Percentiles rank a stretch among this genome's conserved stretches.
Conservation (phyloP, 2,797 vertebrate genomes). For the Neoniphon sammara region DNA sequence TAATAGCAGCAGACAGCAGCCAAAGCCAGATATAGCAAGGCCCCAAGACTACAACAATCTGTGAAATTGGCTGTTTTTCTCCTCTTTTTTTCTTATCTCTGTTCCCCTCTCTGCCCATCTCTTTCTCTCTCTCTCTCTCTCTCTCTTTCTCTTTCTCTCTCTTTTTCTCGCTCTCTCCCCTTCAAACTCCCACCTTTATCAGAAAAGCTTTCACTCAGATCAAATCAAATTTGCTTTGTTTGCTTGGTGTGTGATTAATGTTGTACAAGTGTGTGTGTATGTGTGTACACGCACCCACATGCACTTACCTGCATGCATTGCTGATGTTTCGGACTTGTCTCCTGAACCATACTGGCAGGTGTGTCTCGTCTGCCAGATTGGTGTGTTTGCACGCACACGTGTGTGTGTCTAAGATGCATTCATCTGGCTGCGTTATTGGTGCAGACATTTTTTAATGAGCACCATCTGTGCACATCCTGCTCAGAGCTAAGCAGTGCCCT, state of each 20-base stretch:
- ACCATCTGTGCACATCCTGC: constrained; percentile 78
- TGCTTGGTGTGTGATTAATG: constrained; percentile 51
- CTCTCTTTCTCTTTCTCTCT: constrained; percentile 20
- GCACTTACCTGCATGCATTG: constrained; percentile 18
- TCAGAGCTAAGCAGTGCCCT: constrained; percentile 52
- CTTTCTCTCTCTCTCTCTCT: not conserved
- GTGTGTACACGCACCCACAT: not conserved
- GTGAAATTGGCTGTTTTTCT: constrained; percentile 36
- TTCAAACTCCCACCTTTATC: constrained; percentile 10
- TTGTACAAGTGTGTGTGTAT: constrained; percentile 15
- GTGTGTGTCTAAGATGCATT: constrained; percentile 63
- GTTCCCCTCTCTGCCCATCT: not conserved
- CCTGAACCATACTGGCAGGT: constrained; percentile 70
- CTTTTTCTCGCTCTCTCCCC: not conserved
- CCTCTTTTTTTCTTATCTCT: constrained; percentile 7
- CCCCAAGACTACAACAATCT: constrained; percentile 43
- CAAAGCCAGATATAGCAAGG: constrained; percentile 24
- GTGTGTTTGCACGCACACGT: constrained; percentile 23
- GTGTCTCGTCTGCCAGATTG: constrained; percentile 60
- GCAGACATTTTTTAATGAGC: constrained; percentile 78
- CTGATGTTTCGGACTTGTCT: constrained; percentile 65
- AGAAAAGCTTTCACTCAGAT: constrained; percentile 32
- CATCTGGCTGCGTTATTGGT: constrained; percentile 74
- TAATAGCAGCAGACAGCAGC: constrained; percentile 22
- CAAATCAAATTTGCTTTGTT: constrained; percentile 50